Evolutionary conservation across 1,140 invertebrate genomes (phyloP).

Genomic region (Neodiprion lecontei): DNA sequence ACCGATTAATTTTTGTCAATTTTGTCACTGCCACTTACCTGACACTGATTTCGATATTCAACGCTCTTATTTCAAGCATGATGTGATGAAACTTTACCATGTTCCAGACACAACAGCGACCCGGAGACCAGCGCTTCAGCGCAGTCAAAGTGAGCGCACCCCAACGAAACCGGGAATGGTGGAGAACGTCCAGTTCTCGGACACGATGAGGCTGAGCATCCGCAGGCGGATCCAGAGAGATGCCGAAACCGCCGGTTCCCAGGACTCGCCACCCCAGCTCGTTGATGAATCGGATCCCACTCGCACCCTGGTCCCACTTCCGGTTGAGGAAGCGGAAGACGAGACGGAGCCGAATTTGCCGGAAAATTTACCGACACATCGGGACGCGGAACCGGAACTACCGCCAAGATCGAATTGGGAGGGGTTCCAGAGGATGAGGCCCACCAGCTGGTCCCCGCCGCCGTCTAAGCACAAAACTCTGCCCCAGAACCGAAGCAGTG

Average conservation of each 20-base stretch:
- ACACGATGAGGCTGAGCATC: conserved; percentile 81
- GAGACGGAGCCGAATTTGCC: background rate
- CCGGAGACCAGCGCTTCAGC: conserved; percentile 14
- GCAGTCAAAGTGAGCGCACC: conserved; percentile 55
- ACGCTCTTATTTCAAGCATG: no score
- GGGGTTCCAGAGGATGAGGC: conserved; percentile 51
- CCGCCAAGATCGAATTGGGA: conserved; percentile 26
- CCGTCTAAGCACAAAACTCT: conserved; percentile 41
- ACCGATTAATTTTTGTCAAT: no score
- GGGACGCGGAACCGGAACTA: conserved; percentile 22
- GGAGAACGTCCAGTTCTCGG: conserved; percentile 62
- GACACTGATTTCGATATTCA: no score
- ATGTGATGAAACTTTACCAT: no score
- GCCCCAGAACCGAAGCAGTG: conserved; percentile 32
- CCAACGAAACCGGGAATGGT: conserved; percentile 41
- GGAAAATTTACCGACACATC: background rate
- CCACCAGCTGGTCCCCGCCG: conserved; percentile 56
- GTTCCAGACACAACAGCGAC: no score
- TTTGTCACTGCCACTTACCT: no score
- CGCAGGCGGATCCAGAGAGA: conserved; percentile 57
- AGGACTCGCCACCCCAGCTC: background rate
- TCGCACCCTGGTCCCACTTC: no score
- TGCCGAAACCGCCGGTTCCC: conserved; percentile 11
- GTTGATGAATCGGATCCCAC: background rate
- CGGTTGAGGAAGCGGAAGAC: conserved; percentile 2